These are phyloP conservation scores for Catocala sponsa DNA, from an alignment of 2,888 invertebrate species.

Conservation along the genomic window DNA sequence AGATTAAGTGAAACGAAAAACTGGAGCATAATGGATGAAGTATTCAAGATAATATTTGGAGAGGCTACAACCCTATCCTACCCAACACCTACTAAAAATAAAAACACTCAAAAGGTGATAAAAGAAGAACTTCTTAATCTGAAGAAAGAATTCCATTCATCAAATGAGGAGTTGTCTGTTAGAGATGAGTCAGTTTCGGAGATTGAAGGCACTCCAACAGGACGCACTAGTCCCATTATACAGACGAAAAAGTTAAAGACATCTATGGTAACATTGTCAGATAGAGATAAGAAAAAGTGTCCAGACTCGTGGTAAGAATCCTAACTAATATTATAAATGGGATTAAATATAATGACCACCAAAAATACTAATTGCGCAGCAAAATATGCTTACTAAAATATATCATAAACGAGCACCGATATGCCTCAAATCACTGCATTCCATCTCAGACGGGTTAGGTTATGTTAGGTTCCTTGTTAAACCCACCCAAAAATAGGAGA, in stretches of 20 bases:
- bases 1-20: conserved; percentile 73
- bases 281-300: conserved; percentile 78
- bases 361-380: too few relatives aligned
- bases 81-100: conserved; percentile 18
- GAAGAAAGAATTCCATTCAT: conserved; percentile 38
- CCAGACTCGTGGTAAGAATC: conserved; percentile 68
- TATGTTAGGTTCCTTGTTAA: too few relatives aligned
- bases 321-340: neutral
- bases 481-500: too few relatives aligned
- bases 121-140: conserved; percentile 16
- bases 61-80: conserved; percentile 39
- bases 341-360: too few relatives aligned
- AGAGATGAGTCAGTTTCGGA: conserved; percentile 71
- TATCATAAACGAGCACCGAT: too few relatives aligned
- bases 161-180: conserved; percentile 50
- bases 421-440: too few relatives aligned
- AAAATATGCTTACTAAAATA: too few relatives aligned
- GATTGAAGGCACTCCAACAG: conserved; percentile 76
- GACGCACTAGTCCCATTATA: conserved; percentile 77
- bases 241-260: conserved; percentile 60
- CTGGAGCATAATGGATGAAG: conserved; percentile 64
- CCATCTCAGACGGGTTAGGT: too few relatives aligned
- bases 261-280: conserved; percentile 48
- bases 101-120: conserved; percentile 25
- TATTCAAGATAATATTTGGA: conserved; percentile 69